Percentiles rank a stretch among this genome's conserved stretches.
Conservation (phyloP, 2,888 invertebrate genomes). For the Patella ulyssiponensis region DNA sequence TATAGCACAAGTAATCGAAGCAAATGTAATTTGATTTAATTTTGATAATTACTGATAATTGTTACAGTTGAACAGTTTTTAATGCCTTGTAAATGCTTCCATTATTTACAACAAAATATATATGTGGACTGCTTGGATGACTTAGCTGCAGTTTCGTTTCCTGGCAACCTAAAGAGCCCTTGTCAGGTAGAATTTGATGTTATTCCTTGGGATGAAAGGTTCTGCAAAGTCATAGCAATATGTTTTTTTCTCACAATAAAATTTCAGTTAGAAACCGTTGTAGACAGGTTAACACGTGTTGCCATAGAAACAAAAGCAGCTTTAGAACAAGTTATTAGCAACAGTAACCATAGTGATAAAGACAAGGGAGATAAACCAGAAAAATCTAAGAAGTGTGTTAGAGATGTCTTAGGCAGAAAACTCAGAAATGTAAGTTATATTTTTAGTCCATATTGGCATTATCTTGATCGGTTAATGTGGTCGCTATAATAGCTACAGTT, state of each 20-base stretch:
- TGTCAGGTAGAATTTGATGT: not conserved
- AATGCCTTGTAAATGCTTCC: too few relatives aligned
- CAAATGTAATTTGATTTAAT: too few relatives aligned
- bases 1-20: too few relatives aligned
- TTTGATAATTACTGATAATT: too few relatives aligned
- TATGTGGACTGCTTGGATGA: too few relatives aligned
- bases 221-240: not conserved
- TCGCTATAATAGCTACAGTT: too few relatives aligned
- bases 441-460: too few relatives aligned
- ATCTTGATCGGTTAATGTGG: too few relatives aligned
- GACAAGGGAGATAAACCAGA: conserved; percentile 47
- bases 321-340: conserved; percentile 77
- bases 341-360: conserved; percentile 57
- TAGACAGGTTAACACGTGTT: conserved; percentile 77
- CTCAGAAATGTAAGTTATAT: conserved; percentile 69
- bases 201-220: not conserved
- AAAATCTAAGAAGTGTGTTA: conserved; percentile 63
- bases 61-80: too few relatives aligned
- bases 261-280: conserved; percentile 77
- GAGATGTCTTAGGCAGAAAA: conserved; percentile 71
- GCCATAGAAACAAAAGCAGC: conserved; percentile 78
- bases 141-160: too few relatives aligned
- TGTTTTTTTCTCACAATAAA: not conserved
- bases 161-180: too few relatives aligned
- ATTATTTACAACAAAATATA: too few relatives aligned